Evolutionary conservation across 37 sponge, comb jelly and placozoan species (phyloP), one percentile per base, ranked within the genome.

Genomic region (Aplysina aerophoba): DNA sequence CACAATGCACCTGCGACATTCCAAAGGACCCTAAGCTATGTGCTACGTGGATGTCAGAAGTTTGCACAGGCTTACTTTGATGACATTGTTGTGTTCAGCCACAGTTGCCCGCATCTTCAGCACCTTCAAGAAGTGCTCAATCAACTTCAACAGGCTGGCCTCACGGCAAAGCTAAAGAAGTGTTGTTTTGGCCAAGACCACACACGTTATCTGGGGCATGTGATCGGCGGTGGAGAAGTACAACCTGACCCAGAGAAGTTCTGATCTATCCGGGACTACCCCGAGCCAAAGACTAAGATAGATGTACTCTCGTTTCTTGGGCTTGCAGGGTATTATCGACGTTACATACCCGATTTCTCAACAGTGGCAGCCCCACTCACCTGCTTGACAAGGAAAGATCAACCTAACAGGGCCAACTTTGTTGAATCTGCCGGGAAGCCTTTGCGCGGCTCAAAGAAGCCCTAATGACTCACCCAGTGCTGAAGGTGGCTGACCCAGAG

Each of bases 1-100:
- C 65, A 83, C 36, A 81, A 67, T 53, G 89, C 89, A 0, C 86
- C 93, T n/a, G 86, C 88, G 15, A 92, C 87, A 3, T 88, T 88
- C 53, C 82, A 81, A 40, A 35, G 80, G 27, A 59, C 73, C 59
- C 77, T 88, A 35, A 53, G 84, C 40, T 5, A 75, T 44, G 69
- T 88, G 44, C 71, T 88, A 3, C 44, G 74, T 8, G 35, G 30
- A 38, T 40, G 50, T 31, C 22, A 53, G 31, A 0, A 17, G 41
- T 69, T 83, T 65, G 59, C 75, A 4, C 54, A 44, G 44, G 88
- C 54, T 0, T 87, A 81, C 44, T 25, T 88, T 15, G 89, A 88
- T 59, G 89, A 88, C 77, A 72, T 88, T 53, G 39, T 72, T 22
- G 44, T 83, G 16, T 59, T 66, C 35, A 82, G 85, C 24, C 16